These are phyloP conservation scores for Drosophila murphyi DNA, from an alignment of 1,140 invertebrate species.

Conservation along the genomic window DNA sequence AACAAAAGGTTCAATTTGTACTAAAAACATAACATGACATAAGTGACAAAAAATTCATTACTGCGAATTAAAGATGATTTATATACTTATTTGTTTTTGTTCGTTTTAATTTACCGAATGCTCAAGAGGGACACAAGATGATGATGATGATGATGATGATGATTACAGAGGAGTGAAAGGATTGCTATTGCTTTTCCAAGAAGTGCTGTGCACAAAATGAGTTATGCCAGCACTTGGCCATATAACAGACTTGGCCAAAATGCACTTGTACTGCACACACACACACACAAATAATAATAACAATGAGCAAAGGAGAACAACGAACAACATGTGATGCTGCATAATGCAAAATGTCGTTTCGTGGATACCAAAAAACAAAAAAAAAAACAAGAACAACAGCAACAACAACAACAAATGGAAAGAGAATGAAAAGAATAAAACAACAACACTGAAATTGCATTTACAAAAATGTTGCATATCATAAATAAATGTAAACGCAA, in stretches of 20 bases:
- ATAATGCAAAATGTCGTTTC: constrained; percentile 17
- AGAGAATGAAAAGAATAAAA: background rate
- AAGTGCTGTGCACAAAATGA: constrained; percentile 23
- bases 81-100: background rate
- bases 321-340: background rate
- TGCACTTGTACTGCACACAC: background rate
- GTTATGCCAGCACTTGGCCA: constrained; percentile 49
- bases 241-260: constrained; percentile 11
- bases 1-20: no score
- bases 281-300: constrained; percentile 9
- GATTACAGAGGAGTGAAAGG: background rate
- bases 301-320: background rate
- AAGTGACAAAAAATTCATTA: background rate
- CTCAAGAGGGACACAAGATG: background rate
- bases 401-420: background rate
- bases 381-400: background rate
- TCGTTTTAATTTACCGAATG: constrained; percentile 2
- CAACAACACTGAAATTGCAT: constrained; percentile 70
- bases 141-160: constrained; percentile 19
- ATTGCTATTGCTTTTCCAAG: constrained; percentile 11
- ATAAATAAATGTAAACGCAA: constrained; percentile 81
- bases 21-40: background rate
- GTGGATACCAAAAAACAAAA: background rate
- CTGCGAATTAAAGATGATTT: no score
- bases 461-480: constrained; percentile 79